Evolutionary conservation across 1,140 invertebrate genomes (phyloP).

Genomic region (Solen grandis): DNA sequence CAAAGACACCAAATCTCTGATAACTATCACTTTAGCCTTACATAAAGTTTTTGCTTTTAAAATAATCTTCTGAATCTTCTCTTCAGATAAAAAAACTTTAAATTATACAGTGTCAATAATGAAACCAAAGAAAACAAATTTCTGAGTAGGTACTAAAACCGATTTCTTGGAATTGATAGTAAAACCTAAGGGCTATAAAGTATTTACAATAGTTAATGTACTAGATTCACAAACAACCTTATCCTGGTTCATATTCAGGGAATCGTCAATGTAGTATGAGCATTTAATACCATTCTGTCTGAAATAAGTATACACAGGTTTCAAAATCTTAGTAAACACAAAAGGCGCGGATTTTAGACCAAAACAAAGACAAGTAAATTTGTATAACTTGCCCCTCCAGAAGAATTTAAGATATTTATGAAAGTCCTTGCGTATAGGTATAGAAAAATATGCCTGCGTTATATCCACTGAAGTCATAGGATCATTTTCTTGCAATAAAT

Average conservation of each 20-base stretch:
- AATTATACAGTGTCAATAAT: not conserved
- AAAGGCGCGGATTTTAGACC: conserved; percentile 18
- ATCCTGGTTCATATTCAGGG: not conserved
- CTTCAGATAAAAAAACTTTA: not conserved
- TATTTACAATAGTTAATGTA: not conserved
- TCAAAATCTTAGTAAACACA: conserved; percentile 56
- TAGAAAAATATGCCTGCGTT: conserved; percentile 52
- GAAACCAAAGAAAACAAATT: not conserved
- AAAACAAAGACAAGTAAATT: no score
- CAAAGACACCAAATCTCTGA: no score
- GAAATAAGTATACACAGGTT: conserved; percentile 28
- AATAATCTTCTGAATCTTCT: conserved; percentile 14
- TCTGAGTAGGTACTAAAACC: not conserved
- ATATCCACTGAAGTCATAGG: conserved; percentile 54
- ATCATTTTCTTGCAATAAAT: conserved; percentile 35
- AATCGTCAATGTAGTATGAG: conserved; percentile 21
- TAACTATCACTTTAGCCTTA: not conserved
- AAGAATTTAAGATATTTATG: conserved; percentile 53
- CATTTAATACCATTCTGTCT: conserved; percentile 17
- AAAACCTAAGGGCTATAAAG: not conserved
- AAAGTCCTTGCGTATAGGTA: conserved; percentile 20
- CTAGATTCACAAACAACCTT: not conserved
- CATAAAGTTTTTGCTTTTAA: no score
- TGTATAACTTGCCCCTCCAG: conserved; percentile 31
- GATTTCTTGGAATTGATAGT: not conserved